These are phyloP conservation scores for Neuroscelio doddi DNA, from an alignment of 2,888 invertebrate species.

Conservation along the genomic window DNA sequence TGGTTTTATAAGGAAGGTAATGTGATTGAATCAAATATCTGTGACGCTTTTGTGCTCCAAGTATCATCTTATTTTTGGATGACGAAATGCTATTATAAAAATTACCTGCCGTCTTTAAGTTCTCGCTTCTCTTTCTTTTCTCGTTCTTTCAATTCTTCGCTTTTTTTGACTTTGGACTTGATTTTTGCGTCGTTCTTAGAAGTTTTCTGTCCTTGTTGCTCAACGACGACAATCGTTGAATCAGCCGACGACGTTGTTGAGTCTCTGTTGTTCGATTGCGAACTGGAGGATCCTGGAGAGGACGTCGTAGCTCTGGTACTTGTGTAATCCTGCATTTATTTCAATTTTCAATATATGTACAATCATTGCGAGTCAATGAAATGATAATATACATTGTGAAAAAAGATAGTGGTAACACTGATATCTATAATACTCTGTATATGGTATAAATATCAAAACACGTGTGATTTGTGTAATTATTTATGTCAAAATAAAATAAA, in stretches of 20 bases:
- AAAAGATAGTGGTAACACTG: no score
- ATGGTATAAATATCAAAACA: no score
- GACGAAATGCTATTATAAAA: slow-evolving; percentile 5
- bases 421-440: no score
- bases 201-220: slow-evolving; percentile 55
- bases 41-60: no score
- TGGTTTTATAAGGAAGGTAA: no score
- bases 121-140: slow-evolving; percentile 64
- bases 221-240: slow-evolving; percentile 57
- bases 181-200: slow-evolving; percentile 58
- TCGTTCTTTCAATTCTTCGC: slow-evolving; percentile 57
- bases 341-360: no score
- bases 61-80: no score
- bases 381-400: no score
- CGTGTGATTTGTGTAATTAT: no score
- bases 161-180: slow-evolving; percentile 64
- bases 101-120: slow-evolving; percentile 58
- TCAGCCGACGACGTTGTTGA: slow-evolving; percentile 55
- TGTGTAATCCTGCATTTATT: slow-evolving; percentile 70
- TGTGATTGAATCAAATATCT: no score
- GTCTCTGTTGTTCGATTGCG: slow-evolving; percentile 57
- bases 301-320: slow-evolving; percentile 66
- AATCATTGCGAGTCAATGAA: no score
- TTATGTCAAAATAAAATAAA: no score
- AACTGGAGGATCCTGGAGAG: slow-evolving; percentile 54